These are phyloP conservation scores for Microcebus ravelobensis DNA, from an alignment of 2,113 vertebrate genomes.

Conservation along the genomic window DNA sequence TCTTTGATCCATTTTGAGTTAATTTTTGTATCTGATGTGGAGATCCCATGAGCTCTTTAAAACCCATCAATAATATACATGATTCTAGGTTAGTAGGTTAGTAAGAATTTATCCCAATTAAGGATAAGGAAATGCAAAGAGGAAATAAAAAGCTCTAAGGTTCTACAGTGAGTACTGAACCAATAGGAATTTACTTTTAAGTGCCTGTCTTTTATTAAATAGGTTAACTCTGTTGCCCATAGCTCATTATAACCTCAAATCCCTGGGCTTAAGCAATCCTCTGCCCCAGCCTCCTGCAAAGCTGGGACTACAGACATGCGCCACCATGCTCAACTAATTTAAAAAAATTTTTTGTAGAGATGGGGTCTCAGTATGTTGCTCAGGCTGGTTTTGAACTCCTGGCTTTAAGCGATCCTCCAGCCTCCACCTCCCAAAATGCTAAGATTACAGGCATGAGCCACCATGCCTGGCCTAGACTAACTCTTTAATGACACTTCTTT, in stretches of 20 bases:
- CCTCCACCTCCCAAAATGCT: no score
- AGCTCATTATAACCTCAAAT: no score
- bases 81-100: background rate
- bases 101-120: background rate
- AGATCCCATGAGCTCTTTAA: background rate
- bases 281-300: no score
- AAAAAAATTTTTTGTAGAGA: no score
- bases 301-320: no score
- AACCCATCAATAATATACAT: background rate
- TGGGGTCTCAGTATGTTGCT: no score
- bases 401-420: no score
- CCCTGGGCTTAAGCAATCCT: no score
- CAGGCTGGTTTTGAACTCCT: no score
- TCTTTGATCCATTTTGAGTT: constrained; percentile 13
- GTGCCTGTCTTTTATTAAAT: background rate
- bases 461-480: no score
- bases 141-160: background rate
- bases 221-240: background rate
- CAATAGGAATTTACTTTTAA: background rate
- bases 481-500: background rate
- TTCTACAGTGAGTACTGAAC: background rate
- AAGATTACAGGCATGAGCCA: no score
- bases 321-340: no score
- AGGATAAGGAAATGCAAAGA: constrained; percentile 30
- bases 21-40: background rate